A percentile compares a stretch with the other conserved stretches of the same genome.
Evolutionary conservation across 2,113 vertebrate genomes (phyloP).

Genomic region (Progne subis): DNA sequence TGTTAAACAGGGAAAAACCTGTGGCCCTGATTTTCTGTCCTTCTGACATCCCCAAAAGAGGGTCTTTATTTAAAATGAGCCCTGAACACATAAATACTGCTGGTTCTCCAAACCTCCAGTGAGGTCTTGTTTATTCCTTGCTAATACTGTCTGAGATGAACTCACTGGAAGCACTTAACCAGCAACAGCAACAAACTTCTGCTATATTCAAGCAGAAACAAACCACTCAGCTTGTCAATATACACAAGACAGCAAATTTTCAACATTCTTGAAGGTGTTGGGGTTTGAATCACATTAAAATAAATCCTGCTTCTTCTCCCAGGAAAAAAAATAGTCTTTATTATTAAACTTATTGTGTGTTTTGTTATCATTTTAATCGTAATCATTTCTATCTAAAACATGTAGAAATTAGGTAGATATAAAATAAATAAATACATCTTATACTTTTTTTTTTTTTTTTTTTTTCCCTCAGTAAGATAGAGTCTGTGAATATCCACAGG

Average conservation of each 20-base stretch:
- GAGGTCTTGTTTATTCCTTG: slow-evolving; percentile 23
- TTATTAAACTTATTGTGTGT: background rate
- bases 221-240: background rate
- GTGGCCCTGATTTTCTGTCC: background rate
- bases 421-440: background rate
- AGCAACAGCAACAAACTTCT: slow-evolving; percentile 8
- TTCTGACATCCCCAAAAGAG: background rate
- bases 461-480: background rate
- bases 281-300: background rate
- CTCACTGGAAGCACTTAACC: slow-evolving; percentile 11
- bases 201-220: background rate
- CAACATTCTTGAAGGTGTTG: background rate
- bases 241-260: background rate
- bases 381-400: background rate
- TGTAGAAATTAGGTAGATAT: background rate
- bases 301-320: background rate
- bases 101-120: background rate
- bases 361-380: background rate
- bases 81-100: background rate
- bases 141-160: slow-evolving; percentile 2
- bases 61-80: background rate
- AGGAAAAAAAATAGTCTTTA: background rate
- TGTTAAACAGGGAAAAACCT: background rate
- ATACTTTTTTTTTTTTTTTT: background rate
- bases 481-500: background rate